phyloP scores from a whole-genome alignment of 2,113 vertebrate genomes.

The Uropsilus gracilis region DNA sequence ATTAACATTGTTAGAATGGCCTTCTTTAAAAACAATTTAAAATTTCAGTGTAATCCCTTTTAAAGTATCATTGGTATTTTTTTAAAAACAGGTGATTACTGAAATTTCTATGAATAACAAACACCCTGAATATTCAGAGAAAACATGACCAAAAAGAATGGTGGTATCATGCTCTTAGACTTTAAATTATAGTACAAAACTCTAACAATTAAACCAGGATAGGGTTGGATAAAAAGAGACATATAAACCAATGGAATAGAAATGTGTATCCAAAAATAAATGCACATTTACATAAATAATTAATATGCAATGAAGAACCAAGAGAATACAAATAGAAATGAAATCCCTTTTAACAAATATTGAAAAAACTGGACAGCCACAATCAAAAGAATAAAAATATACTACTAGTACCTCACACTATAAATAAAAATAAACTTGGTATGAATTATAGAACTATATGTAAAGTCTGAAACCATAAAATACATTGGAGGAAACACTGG shows the following conservation, averaged over 20 bases:
- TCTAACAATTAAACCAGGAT: background rate
- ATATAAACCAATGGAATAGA: background rate
- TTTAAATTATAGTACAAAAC: background rate
- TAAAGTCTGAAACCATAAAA: background rate
- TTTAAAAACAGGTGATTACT: too few relatives aligned
- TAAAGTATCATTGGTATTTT: too few relatives aligned
- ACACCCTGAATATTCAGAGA: background rate
- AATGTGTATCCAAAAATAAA: too few relatives aligned
- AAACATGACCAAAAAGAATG: background rate
- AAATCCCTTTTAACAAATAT: too few relatives aligned
- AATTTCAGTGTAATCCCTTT: too few relatives aligned
- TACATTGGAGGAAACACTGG: background rate
- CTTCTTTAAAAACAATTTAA: too few relatives aligned
- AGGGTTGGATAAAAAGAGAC: background rate
- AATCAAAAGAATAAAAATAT: background rate
- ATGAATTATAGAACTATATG: background rate
- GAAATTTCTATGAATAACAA: too few relatives aligned
- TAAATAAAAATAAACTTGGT: background rate
- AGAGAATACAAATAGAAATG: too few relatives aligned
- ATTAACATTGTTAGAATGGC: too few relatives aligned
- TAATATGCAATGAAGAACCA: too few relatives aligned
- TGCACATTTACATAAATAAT: too few relatives aligned
- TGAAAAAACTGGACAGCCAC: background rate
- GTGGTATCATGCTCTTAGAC: background rate
- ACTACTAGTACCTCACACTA: background rate